phyloP scores from a whole-genome alignment of 2,113 vertebrate genomes.

The Vulpes ferrilata region DNA sequence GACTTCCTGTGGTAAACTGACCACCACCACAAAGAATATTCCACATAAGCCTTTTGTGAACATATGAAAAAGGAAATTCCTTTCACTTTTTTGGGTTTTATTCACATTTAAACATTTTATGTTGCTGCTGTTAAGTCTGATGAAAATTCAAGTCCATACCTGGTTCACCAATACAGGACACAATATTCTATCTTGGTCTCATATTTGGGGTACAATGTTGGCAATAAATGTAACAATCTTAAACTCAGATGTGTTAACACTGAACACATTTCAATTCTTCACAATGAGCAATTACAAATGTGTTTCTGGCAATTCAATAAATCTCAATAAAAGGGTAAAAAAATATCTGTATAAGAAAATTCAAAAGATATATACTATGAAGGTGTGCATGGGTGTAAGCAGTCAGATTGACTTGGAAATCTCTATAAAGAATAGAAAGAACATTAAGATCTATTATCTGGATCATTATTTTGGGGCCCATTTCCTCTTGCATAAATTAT shows the following conservation, averaged over 20 bases:
- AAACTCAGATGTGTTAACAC: slow-evolving; percentile 20
- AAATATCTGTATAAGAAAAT: neutral
- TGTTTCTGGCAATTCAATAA: slow-evolving; percentile 66
- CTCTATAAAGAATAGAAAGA: neutral
- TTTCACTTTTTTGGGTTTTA: neutral
- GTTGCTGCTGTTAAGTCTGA: neutral
- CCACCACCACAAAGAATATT: neutral
- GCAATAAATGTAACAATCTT: neutral
- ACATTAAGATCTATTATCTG: neutral
- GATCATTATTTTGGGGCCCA: neutral
- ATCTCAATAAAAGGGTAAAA: slow-evolving; percentile 49
- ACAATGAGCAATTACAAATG: slow-evolving; percentile 72
- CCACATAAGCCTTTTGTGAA: neutral
- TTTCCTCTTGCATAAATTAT: neutral
- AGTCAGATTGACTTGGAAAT: neutral
- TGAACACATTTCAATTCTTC: slow-evolving; percentile 68
- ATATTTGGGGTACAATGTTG: neutral
- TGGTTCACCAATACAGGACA: neutral
- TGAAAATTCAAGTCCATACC: neutral
- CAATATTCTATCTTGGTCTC: neutral
- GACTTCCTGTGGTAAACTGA: neutral
- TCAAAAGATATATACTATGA: neutral
- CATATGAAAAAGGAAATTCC: neutral
- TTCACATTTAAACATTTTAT: neutral
- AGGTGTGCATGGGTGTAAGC: neutral